Base-by-base conservation (phyloP, 2,113 vertebrate species). In the Gobius niger region DNA sequence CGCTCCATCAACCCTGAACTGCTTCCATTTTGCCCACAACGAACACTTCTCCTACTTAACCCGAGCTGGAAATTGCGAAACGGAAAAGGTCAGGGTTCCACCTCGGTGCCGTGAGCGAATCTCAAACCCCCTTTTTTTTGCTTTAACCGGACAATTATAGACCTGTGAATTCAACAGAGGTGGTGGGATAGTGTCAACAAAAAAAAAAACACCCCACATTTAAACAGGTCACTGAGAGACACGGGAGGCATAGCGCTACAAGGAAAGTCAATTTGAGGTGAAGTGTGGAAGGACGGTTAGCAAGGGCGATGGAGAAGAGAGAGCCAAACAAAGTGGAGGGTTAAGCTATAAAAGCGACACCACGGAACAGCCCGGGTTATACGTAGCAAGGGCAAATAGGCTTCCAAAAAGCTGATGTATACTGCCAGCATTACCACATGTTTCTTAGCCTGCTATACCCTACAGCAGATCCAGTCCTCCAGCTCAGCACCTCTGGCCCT, bases 31-130 rank as follows among this genome's bases (percentile, higher is more conserved):
- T 72, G 52, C 67, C 59, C 57, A 54, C 70, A 66, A 65, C 57
- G 64, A 70, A 64, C 67, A 62, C 71, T 75, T 72, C 16, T 67
- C 57, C 72, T 76, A 7, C 82, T 82, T 78, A 73, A 71, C 57
- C 50, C 2, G 1, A 12, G 70, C 71, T 24, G 70, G 44, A 73
- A 86, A 79, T 61, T 16, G 56, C 56, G 0, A 47, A 15, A 65
- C 3, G 6, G 66, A 61, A 34, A 67, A 84, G 82, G 84, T 77
- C 64, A 54, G 49, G 44, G 47, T 34, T 57, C 24, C 24, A 47
- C 42, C 50, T 65, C 54, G 1, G 46, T 12, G 63, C 63, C 24
- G 71, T 44, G 47, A 47, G 77, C 80, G n/a, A 19, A 34, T 75
- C 63, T 57, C 1, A 41, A 12, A 19, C 18, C 53, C 9, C 52